Base-by-base conservation (phyloP, 2,797 vertebrate species). In the Philypnodon macrostomus region DNA sequence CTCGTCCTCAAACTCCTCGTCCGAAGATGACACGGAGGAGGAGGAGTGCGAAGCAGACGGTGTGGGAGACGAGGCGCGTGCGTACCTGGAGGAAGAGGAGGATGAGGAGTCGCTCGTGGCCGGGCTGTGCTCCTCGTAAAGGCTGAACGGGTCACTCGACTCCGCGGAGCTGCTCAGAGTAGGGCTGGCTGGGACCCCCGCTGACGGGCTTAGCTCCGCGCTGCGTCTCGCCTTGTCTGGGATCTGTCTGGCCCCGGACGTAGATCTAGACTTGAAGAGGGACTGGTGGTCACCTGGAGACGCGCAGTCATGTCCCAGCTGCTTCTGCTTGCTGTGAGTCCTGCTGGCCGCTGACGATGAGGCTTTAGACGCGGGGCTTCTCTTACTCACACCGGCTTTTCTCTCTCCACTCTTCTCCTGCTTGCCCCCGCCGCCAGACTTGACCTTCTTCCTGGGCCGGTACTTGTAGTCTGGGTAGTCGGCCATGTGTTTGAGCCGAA, bases 391-490 rank as follows among this genome's bases (percentile, higher is more conserved):
- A 1, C 73, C 86, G 69, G 83, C 65, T 64, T 89, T 90, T 75
- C 93, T 93, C 62, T 91, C 85, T 1, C 76, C 89, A 46, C 85
- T 82, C 0, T 86, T 83, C 45, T 74, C 29, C 70, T 67, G 80
- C 40, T 80, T 84, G 3, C n/a, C n/a, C n/a, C 54, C 93, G 62
- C 88, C 85, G 19, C 90, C 91, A 15, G 93, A 93, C 82, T 98
- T 98, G 47, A 94, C 94, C 86, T 98, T 98, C 92, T 98, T 98
- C 84, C 94, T 87, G 68, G 96, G 96, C 61, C 96, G 92, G 90
- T 98, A 98, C 91, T 98, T 98, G 89, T 98, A 98, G 92, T 98
- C 96, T 65, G 96, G 96, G 75, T 98, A 98, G 92, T 98, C 96
- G 72, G 95, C 95, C 95, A 98, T 98, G 94, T 98, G 96, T 84